Conservation (phyloP, 2,797 vertebrate species). For the Dromococcyx pavoninus region DNA sequence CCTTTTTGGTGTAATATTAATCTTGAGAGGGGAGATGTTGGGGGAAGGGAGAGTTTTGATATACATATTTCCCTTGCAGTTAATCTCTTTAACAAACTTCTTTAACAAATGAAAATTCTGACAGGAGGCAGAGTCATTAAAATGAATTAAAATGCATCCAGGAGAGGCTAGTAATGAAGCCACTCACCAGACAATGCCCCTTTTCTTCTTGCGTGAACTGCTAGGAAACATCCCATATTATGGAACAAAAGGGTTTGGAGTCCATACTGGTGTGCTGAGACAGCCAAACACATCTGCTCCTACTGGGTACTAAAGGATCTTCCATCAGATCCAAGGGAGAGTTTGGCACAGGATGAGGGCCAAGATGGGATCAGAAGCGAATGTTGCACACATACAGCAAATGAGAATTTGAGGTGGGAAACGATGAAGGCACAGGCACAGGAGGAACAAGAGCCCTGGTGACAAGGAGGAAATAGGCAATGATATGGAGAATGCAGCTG, state of each 20-base stretch:
- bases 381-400: background rate
- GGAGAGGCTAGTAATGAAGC: slow-evolving; percentile 74
- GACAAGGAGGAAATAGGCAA: background rate
- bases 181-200: slow-evolving; percentile 74
- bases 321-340: background rate
- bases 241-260: slow-evolving; percentile 60
- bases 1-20: slow-evolving; percentile 52
- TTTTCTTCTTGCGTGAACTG: slow-evolving; percentile 67
- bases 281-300: background rate
- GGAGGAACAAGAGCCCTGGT: background rate
- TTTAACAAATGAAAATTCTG: slow-evolving; percentile 65
- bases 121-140: slow-evolving; percentile 77
- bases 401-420: background rate
- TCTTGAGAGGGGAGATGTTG: background rate
- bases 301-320: background rate
- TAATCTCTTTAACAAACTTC: slow-evolving; percentile 75
- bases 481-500: background rate
- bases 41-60: slow-evolving; percentile 50
- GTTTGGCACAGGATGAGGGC: background rate
- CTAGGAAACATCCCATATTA: slow-evolving; percentile 68
- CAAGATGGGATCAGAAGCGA: background rate
- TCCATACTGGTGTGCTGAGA: background rate
- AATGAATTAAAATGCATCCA: slow-evolving; percentile 77
- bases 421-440: background rate
- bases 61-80: slow-evolving; percentile 62